Base-by-base conservation (phyloP, 2,888 invertebrate genomes). In the Pseudococcus jackbeardsleyi region DNA sequence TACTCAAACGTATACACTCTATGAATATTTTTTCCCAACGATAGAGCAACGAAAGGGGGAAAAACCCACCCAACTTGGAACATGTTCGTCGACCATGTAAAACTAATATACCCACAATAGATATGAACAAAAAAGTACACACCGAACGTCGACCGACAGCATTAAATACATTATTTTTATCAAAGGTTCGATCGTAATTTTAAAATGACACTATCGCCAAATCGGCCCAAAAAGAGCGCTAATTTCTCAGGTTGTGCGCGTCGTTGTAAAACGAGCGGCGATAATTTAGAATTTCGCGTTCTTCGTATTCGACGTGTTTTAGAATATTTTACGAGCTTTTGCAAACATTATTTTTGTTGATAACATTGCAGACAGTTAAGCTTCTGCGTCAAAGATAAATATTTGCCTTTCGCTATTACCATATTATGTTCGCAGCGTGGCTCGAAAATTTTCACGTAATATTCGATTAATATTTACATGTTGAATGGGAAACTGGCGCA, bases 281-380 rank as follows among this genome's bases (percentile, higher is more conserved):
- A 79, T 79, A 79, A 79, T 79, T 79, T 79, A 72, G 72, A 72
- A 39, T 72, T 72, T 79, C 42, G 68, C 79, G 79, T 42, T 79
- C 79, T 79, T 79, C 19, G 42, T 33, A 33, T 79, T 85, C 59
- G 54, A 85, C 54, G 85, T 85, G 59, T 59, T 59, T 39, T 59
- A 59, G 39, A 85, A 59, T 85, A 85, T 85, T 85, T 85, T 85
- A 85, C 39, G 85, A 85, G 85, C 59, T 85, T 59, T 85, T 59
- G 85, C 54, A 85, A 59, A 39, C 85, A 54, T 85, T 33, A 85
- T 85, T 85, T 85, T 85, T 59, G 54, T 39, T 59, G 85, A 85
- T 85, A 85, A 85, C 85, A 50, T 85, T 85, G 59, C 59, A 54
- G 85, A 85, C 85, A 54, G 54, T 59, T 26, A 50, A 59, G 59